These are phyloP conservation scores for Gallinago jamesoni DNA, from an alignment of 2,113 vertebrate species.

Conservation along the genomic window DNA sequence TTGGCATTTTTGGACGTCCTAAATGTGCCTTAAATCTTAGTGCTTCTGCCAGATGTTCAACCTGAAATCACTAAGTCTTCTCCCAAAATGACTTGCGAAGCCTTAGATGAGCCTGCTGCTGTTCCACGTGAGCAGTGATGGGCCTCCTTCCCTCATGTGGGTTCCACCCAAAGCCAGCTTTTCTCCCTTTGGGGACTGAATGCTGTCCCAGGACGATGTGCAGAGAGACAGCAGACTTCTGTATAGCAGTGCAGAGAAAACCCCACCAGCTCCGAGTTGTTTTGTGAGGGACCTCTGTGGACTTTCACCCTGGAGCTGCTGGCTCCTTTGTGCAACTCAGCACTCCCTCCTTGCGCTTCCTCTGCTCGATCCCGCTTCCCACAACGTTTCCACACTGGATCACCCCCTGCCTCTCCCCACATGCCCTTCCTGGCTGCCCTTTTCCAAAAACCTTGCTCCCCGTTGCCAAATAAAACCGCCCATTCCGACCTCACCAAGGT, in stretches of 20 bases:
- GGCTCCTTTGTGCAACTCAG: neutral
- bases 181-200: neutral
- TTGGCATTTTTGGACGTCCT: neutral
- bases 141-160: neutral
- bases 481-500: accelerated
- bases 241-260: accelerated
- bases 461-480: accelerated
- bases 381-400: accelerated
- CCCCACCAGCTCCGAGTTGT: neutral
- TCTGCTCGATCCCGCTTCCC: neutral
- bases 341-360: neutral
- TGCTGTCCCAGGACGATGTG: neutral
- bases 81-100: neutral
- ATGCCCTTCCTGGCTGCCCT: neutral
- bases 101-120: neutral
- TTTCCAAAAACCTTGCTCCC: neutral
- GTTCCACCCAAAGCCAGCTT: neutral
- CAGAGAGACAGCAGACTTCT: neutral
- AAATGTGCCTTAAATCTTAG: neutral
- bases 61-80: neutral
- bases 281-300: neutral
- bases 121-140: neutral
- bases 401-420: neutral
- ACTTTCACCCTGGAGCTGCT: neutral
- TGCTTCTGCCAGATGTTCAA: neutral